Evolutionary conservation across 2,113 vertebrate species (phyloP), one percentile per base, ranked within the genome.

Genomic region (Anarrhichthys ocellatus): DNA sequence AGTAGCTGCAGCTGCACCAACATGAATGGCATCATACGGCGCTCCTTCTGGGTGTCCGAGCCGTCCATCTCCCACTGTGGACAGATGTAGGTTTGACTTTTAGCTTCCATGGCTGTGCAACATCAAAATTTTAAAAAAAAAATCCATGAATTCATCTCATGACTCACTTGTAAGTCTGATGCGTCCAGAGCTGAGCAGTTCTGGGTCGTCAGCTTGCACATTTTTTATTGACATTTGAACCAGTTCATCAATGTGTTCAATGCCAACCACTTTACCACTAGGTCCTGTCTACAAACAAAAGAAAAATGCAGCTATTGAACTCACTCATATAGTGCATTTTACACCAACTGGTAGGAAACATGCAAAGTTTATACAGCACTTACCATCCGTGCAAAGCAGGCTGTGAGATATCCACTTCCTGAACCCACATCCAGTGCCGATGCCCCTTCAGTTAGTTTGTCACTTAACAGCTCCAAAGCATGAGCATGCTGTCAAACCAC

Each of bases 321-420:
- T 59, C 22, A 27, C 9, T 76, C 18, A 62, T 66, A 11, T 36
- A 22, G 17, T n/a, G 36, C 24, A 22, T 82, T 50, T 59, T 20
- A n/a, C 20, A 11, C 15, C 4, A 74, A 74, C 17, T n/a, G 27
- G 11, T 20, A 66, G 40, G 24, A 73, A 56, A 80, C 14, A 36
- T 70, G 56, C 9, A 40, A 66, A 2, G 22, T 22, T 68, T 42
- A 17, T n/a, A n/a, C 24, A 20, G 7, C 83, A 73, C 94, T 93
- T 78, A 98, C 97, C 97, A 98, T 97, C 88, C 96, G 96, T 75
- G 97, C 96, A 69, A 98, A 97, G 91, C 97, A 98, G 1, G 96
- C 96, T 0, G 97, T 97, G 44, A 98, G 96, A 78, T 97, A 98
- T 24, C 97, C 97, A 4, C 97, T 98, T 36, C 97, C 97, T 59